Evolutionary conservation across 2,797 vertebrate species (phyloP).

Genomic region (Platyrinchus mystaceus): DNA sequence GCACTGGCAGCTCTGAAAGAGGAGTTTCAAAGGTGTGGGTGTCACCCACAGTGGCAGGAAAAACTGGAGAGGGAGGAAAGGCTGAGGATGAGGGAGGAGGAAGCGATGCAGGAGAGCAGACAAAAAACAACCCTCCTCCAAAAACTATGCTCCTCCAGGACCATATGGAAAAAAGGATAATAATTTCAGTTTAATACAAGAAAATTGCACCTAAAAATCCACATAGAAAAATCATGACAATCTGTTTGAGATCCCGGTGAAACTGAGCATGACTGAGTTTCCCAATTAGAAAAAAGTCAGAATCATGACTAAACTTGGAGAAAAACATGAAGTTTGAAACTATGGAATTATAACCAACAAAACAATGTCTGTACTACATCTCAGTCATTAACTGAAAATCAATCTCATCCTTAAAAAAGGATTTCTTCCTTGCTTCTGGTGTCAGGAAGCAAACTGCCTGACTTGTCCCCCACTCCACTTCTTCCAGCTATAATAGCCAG

Average conservation of each 20-base stretch:
- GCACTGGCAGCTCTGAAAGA: not conserved
- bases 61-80: not conserved
- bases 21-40: not conserved
- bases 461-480: not conserved
- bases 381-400: not conserved
- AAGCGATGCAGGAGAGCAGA: not conserved
- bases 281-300: not conserved
- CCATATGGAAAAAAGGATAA: not conserved
- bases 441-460: not conserved
- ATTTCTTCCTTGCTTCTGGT: not conserved
- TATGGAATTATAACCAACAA: not conserved
- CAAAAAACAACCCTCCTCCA: not conserved
- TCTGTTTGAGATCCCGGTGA: not conserved
- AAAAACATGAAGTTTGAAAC: not conserved
- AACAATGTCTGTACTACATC: not conserved
- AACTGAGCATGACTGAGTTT: not conserved
- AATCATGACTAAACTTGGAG: not conserved
- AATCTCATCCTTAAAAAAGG: not conserved
- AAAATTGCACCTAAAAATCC: not conserved
- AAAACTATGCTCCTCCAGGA: rapidly evolving
- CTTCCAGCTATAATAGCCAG: not conserved
- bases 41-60: not conserved
- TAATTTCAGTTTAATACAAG: not conserved
- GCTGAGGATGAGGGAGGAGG: not conserved
- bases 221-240: rapidly evolving